Base-by-base conservation (phyloP, 92 coral and sea anemone species). In the Scolanthus callimorphus region DNA sequence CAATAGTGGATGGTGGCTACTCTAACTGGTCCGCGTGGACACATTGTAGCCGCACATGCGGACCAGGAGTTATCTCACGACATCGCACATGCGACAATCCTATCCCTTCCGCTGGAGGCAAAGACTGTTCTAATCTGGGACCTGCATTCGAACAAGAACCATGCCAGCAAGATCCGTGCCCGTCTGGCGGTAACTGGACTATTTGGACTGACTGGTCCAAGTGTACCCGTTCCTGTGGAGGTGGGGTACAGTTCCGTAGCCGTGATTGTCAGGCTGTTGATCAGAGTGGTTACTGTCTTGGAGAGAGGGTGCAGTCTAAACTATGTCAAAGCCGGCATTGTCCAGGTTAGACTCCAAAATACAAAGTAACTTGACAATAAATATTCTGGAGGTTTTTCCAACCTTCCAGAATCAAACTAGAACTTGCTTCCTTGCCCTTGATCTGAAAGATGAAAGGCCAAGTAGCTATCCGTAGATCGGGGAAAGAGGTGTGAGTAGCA, bases 11-110 rank as follows among this genome's bases (percentile, higher is more conserved):
- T 29, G 98, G 98, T 17, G 95, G 85, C 6, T 92, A 68, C 64
- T 80, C 94, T 17, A 80, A 29, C 0, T 92, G 92, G 85, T 61
- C 96, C 23, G 83, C 59, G 17, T 92, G 96, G 96, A 80, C 97
- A 27, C 49, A 75, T 8, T 92, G 98, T 69, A 89, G 96, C 49
- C 82, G 96, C 10, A 76, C 82, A 11, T 92, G 98, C 47, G 96
- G 96, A 6, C 96, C 98, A 55, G 98, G 98, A 21, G 91, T 92
- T 51, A 81, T 96, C 22, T 89, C 98, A 10, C 82, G 98, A 13
- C 98, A 92, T 51, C 82, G 98, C 45, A 71, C 79, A 0, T 92
- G 98, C 30, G 81, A 88, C 67, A 67, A 73, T 9, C 98, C 98
- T 12, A 39, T 73, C 6, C 98, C 98, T 10, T 69, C 98, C 27